Conservation (phyloP, 2,113 vertebrate genomes). For the Narcine bancroftii region DNA sequence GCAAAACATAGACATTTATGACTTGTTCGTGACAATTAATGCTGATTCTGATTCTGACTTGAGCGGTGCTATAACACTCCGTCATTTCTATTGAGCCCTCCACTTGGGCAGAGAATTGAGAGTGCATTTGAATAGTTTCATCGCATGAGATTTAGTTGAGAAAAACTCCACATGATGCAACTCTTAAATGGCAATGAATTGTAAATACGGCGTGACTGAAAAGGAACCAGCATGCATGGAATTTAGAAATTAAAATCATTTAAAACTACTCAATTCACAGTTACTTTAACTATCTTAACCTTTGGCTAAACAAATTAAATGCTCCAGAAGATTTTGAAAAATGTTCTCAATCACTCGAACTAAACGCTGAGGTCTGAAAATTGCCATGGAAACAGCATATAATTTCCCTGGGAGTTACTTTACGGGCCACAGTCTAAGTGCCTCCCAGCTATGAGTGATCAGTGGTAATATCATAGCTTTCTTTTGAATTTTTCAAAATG, state of each 20-base stretch:
- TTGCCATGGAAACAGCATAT: neutral
- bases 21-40: no score
- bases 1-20: no score
- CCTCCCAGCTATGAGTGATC: neutral
- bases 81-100: neutral
- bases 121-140: neutral
- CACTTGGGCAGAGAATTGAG: neutral
- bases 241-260: neutral
- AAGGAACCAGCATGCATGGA: neutral
- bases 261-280: neutral
- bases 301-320: conserved; percentile 20
- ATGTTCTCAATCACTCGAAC: conserved; percentile 28
- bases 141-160: neutral
- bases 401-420: neutral
- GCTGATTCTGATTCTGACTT: no score
- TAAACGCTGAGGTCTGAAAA: neutral
- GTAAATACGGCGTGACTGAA: neutral
- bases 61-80: neutral
- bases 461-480: no score
- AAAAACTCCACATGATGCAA: neutral
- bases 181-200: neutral
- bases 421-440: neutral
- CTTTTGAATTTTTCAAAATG: neutral
- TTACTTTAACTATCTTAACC: neutral
- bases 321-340: conserved; percentile 29